A percentile compares a stretch with the other conserved stretches of the same genome.
phyloP scores from a whole-genome alignment of 2,797 vertebrate species.

The Acipenser transmontanus region DNA sequence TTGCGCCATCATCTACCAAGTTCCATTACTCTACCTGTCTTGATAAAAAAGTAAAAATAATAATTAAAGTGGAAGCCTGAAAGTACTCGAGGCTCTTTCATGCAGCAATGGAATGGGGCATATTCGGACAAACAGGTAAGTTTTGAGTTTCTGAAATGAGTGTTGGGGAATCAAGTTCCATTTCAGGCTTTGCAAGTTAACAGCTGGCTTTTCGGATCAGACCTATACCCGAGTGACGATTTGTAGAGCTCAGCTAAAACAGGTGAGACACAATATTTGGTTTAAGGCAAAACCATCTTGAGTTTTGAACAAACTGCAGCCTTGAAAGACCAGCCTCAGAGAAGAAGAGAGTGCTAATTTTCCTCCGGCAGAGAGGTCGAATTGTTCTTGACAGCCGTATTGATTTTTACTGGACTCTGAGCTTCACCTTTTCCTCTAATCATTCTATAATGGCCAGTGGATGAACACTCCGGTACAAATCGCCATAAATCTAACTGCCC shows the following conservation, averaged over 20 bases:
- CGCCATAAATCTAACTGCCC: slow-evolving; percentile 94
- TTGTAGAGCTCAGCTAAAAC: too few species aligned
- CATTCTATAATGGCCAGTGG: slow-evolving; percentile 99
- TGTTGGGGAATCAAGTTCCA: too few species aligned
- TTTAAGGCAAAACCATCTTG: neutral
- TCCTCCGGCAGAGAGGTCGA: slow-evolving; percentile 74
- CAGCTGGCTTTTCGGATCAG: too few species aligned
- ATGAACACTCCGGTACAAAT: slow-evolving; percentile 98
- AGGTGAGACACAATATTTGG: too few species aligned
- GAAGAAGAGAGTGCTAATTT: slow-evolving; percentile 58
- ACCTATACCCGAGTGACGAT: too few species aligned
- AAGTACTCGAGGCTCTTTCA: too few species aligned
- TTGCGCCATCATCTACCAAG: too few species aligned
- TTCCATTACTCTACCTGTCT: neutral
- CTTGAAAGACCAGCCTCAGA: neutral
- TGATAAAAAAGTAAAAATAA: neutral
- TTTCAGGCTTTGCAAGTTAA: too few species aligned
- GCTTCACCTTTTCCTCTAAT: slow-evolving; percentile 99
- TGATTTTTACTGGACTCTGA: slow-evolving; percentile 99
- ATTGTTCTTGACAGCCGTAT: slow-evolving; percentile 97
- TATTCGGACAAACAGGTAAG: too few species aligned
- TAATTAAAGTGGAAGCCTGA: neutral
- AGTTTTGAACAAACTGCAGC: neutral
- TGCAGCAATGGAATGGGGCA: too few species aligned
- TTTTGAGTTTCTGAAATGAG: too few species aligned